phyloP scores from a whole-genome alignment of 2,797 vertebrate genomes.

The Darevskia nairensis region DNA sequence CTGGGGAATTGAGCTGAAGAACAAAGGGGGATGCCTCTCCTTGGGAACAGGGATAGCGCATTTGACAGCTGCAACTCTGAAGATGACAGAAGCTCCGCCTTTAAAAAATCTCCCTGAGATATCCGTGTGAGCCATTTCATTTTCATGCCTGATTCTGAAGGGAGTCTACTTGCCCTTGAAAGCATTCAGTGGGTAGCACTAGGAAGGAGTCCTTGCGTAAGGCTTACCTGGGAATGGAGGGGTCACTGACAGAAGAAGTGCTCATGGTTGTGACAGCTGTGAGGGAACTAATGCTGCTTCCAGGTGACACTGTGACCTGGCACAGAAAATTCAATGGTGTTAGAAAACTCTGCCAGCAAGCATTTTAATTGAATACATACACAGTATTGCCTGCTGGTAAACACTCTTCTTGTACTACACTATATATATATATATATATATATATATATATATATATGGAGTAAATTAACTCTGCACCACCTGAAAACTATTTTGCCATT shows the following conservation, averaged over 20 bases:
- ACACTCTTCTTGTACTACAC: background rate
- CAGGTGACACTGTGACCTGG: conserved; percentile 90
- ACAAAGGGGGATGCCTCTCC: background rate
- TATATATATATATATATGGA: background rate
- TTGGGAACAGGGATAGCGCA: background rate
- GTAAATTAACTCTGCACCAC: background rate
- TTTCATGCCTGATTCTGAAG: background rate
- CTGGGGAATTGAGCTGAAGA: background rate
- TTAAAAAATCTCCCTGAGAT: background rate
- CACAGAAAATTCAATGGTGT: background rate
- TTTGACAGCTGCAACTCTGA: background rate
- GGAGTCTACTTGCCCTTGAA: background rate
- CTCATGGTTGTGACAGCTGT: conserved; percentile 91
- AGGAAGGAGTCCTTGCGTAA: background rate
- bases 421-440: background rate
- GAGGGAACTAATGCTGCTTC: conserved; percentile 90
- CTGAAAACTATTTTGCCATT: background rate
- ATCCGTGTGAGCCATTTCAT: background rate
- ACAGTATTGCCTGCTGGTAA: background rate
- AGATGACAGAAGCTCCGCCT: background rate
- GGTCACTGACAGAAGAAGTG: conserved; percentile 85
- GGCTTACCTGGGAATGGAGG: conserved; percentile 83
- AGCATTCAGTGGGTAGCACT: background rate
- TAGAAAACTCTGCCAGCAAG: background rate
- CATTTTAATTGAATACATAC: background rate